Conservation (phyloP, 1,140 invertebrate genomes). For the roundworm (Caenorhabditis elegans) region DNA sequence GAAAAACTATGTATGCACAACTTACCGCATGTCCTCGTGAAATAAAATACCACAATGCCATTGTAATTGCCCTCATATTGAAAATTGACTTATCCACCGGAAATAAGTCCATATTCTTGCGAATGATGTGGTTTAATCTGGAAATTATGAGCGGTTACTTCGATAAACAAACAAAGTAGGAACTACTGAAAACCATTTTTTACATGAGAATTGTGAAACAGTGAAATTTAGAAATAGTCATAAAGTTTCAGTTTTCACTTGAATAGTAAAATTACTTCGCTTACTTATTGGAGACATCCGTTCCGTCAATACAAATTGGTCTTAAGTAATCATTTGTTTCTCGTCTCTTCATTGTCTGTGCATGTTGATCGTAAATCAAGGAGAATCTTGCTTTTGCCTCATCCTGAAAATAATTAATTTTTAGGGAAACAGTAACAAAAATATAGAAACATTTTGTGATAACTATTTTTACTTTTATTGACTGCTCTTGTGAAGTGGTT, state of each 20-base stretch:
- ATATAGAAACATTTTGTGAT: no score
- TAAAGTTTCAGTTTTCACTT: no score
- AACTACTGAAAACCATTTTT: no score
- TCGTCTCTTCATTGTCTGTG: background rate
- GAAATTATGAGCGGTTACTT: background rate
- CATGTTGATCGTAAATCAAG: background rate
- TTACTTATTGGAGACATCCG: slow-evolving; percentile 10
- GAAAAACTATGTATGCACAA: slow-evolving; percentile 14
- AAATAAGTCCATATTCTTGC: background rate
- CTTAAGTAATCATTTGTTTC: background rate
- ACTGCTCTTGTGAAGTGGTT: no score
- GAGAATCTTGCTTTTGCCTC: background rate
- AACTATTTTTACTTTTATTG: no score
- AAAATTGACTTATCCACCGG: background rate
- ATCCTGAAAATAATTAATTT: no score
- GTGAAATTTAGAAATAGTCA: no score
- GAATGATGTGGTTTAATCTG: background rate
- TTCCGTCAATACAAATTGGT: slow-evolving; percentile 11
- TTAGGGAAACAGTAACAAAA: no score
- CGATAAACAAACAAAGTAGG: no score
- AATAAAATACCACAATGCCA: slow-evolving; percentile 6
- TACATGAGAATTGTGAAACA: no score
- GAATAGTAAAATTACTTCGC: no score
- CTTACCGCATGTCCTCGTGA: background rate
- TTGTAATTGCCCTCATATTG: background rate